A percentile compares a stretch with the other conserved stretches of the same genome.
Conservation (phyloP, 2,113 vertebrate genomes). For the Vireo altiloquus region DNA sequence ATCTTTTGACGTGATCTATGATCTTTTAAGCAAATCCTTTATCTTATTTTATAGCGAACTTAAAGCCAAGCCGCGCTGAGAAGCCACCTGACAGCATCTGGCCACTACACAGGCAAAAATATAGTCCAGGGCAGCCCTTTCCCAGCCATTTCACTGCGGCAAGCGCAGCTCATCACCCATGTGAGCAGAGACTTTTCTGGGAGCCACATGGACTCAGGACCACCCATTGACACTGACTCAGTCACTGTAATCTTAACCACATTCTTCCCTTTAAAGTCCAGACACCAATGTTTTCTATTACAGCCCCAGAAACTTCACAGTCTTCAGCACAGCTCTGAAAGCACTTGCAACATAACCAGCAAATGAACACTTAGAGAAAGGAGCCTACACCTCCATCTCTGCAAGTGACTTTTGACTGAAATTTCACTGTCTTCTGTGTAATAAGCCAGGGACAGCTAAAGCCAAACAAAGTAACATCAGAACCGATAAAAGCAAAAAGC, state of each 20-base stretch:
- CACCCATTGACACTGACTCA: slow-evolving; percentile 42
- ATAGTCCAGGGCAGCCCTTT: background rate
- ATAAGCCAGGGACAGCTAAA: background rate
- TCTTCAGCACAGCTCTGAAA: background rate
- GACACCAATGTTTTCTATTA: slow-evolving; percentile 24
- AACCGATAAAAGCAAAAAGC: background rate
- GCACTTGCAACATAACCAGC: background rate
- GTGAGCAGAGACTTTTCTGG: background rate
- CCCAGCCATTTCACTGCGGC: background rate
- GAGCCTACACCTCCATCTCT: background rate
- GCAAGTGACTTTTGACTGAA: background rate
- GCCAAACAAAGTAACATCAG: background rate
- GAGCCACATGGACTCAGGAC: slow-evolving; percentile 11
- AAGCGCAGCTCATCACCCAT: background rate
- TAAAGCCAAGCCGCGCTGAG: background rate
- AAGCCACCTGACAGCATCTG: background rate
- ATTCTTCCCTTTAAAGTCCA: slow-evolving; percentile 20
- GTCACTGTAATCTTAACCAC: slow-evolving; percentile 13
- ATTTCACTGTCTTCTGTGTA: background rate
- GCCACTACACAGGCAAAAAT: background rate
- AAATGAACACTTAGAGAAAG: background rate
- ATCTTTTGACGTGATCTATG: too few relatives aligned
- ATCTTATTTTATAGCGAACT: background rate
- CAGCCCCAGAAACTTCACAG: background rate
- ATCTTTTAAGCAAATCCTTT: background rate